Evolutionary conservation across 2,888 invertebrate species (phyloP).

Genomic region (Ophion ventricosus): DNA sequence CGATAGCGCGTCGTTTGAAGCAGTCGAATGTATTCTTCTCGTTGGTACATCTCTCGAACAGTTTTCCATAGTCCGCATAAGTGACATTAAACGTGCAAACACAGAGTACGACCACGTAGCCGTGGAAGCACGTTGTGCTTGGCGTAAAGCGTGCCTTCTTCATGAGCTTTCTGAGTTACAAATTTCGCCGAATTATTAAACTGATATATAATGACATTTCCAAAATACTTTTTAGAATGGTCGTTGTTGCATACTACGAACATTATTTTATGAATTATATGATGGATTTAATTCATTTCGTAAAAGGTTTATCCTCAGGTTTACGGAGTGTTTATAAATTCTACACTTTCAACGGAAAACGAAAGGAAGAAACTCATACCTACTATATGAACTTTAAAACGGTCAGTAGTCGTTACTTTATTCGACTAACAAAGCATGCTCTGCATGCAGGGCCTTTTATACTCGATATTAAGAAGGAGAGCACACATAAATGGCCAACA

Average conservation of each 20-base stretch:
- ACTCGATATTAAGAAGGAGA: slow-evolving; percentile 58
- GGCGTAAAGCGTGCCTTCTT: slow-evolving; percentile 60
- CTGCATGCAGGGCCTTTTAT: slow-evolving; percentile 63
- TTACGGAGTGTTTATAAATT: no score
- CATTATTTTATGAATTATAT: no score
- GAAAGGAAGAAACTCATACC: slow-evolving; percentile 34
- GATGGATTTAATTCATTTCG: neutral
- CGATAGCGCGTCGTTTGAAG: slow-evolving; percentile 78
- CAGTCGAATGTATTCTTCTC: slow-evolving; percentile 81
- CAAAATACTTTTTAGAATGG: neutral
- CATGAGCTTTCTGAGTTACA: slow-evolving; percentile 64
- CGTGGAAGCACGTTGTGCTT: slow-evolving; percentile 65
- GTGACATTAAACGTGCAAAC: slow-evolving; percentile 58
- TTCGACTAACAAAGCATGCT: slow-evolving; percentile 67
- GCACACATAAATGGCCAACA: slow-evolving; percentile 15
- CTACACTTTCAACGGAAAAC: slow-evolving; percentile 23
- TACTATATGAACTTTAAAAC: slow-evolving; percentile 33
- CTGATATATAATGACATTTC: neutral
- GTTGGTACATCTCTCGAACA: slow-evolving; percentile 79
- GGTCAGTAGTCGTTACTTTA: slow-evolving; percentile 61
- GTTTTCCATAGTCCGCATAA: slow-evolving; percentile 75
- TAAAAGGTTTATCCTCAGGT: neutral
- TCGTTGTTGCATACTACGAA: neutral
- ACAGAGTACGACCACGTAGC: slow-evolving; percentile 66
- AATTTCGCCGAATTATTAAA: neutral